These are phyloP conservation scores for Smithornis capensis DNA, from an alignment of 2,113 vertebrate species.

Conservation along the genomic window DNA sequence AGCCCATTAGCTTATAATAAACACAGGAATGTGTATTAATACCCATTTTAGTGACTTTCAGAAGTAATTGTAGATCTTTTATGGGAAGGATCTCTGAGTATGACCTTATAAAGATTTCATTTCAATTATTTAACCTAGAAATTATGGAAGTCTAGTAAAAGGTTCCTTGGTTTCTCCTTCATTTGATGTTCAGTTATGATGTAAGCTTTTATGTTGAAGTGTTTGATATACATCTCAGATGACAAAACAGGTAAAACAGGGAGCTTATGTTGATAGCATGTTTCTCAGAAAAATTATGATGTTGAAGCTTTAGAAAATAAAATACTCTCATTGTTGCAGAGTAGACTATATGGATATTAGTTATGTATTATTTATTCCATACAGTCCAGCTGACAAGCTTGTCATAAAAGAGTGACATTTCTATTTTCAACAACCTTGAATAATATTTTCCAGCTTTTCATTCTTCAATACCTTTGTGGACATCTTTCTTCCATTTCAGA, in stretches of 20 bases:
- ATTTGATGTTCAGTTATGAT: not conserved
- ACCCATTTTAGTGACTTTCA: not conserved
- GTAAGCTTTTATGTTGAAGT: not conserved
- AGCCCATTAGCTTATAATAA: not conserved
- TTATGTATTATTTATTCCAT: not conserved
- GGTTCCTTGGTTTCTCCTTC: not conserved
- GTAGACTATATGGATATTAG: not conserved
- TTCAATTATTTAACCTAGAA: not conserved
- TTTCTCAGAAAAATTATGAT: not conserved
- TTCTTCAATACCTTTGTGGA: not conserved
- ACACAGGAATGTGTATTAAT: not conserved
- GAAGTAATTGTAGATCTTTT: not conserved
- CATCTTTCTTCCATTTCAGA: not conserved
- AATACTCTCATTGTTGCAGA: not conserved
- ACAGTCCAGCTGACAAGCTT: not conserved
- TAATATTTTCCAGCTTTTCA: not conserved
- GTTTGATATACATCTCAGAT: not conserved
- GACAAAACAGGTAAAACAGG: not conserved
- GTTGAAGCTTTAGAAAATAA: not conserved
- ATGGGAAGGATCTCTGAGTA: not conserved
- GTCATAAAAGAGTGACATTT: not conserved
- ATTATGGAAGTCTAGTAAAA: not conserved
- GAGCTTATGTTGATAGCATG: not conserved
- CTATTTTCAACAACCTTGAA: not conserved
- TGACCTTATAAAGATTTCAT: not conserved